phyloP scores from a whole-genome alignment of 2,797 vertebrate species.

The Cryptoprocta ferox region DNA sequence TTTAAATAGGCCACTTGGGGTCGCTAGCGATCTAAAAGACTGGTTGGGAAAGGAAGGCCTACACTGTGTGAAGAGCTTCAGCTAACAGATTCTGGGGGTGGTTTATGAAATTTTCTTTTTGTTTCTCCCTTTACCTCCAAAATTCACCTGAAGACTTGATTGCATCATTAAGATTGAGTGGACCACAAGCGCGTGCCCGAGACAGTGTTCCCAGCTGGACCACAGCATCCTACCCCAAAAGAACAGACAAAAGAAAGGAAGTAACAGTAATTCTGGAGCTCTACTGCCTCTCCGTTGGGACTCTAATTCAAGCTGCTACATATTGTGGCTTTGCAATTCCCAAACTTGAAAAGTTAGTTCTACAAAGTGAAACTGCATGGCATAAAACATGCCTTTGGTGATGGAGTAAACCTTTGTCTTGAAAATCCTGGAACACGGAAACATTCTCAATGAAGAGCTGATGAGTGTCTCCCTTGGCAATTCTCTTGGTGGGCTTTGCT shows the following conservation, averaged over 20 bases:
- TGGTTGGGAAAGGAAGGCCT: background rate
- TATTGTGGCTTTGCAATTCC: background rate
- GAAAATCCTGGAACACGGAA: background rate
- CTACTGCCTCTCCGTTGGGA: background rate
- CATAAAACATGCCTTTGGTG: background rate
- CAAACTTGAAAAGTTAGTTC: background rate
- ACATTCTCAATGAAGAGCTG: too few species aligned
- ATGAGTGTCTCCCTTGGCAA: background rate
- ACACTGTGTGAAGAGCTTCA: background rate
- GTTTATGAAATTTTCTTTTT: conserved; percentile 64
- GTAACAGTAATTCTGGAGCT: too few species aligned
- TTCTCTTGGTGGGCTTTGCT: background rate
- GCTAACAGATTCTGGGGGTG: conserved; percentile 57
- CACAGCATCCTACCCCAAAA: background rate
- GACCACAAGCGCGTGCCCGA: background rate
- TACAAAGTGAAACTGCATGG: background rate
- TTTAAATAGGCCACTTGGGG: conserved; percentile 81
- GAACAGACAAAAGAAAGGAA: background rate
- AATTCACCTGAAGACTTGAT: conserved; percentile 58
- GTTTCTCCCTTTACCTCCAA: conserved; percentile 47
- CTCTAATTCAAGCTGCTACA: background rate
- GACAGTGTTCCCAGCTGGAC: background rate
- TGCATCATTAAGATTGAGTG: background rate
- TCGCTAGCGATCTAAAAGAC: conserved; percentile 82
- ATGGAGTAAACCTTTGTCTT: background rate